A percentile compares a stretch with the other conserved stretches of the same genome.
Conservation (phyloP, 2,797 vertebrate genomes). For the Chaenodraco wilsoni region DNA sequence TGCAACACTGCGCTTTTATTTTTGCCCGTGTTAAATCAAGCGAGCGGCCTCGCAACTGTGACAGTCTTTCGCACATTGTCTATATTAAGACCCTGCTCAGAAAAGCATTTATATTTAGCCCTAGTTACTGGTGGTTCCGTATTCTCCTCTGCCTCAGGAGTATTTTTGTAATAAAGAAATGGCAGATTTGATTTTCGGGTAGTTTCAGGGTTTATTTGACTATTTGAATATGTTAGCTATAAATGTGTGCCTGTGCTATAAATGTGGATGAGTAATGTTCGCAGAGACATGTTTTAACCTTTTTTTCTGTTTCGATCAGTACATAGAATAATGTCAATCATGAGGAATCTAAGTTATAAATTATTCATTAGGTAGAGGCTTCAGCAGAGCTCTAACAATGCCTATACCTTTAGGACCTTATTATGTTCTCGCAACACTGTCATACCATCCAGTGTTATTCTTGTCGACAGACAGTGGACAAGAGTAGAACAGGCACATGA, state of each 20-base stretch:
- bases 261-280: conserved; percentile 2
- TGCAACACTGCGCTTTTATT: conserved; percentile 77
- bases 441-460: conserved; percentile 45
- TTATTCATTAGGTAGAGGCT: conserved; percentile 27
- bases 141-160: conserved; percentile 69
- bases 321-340: conserved; percentile 18
- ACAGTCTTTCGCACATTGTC: conserved; percentile 82
- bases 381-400: conserved; percentile 25
- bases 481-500: conserved; percentile 62
- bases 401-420: conserved; percentile 54
- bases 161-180: conserved; percentile 70
- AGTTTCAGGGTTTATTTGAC: conserved; percentile 35
- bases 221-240: conserved; percentile 19
- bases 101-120: conserved; percentile 84
- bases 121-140: conserved; percentile 79
- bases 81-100: conserved; percentile 85
- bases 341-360: conserved; percentile 22
- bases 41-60: conserved; percentile 78
- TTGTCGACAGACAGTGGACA: conserved; percentile 38
- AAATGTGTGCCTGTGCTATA: conserved; percentile 5
- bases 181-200: conserved; percentile 63
- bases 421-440: conserved; percentile 53
- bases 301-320: conserved; percentile 15
- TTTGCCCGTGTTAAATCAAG: conserved; percentile 80
- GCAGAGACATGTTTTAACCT: neutral